Conservation (phyloP, 2,113 vertebrate genomes). For the Mesitornis unicolor region DNA sequence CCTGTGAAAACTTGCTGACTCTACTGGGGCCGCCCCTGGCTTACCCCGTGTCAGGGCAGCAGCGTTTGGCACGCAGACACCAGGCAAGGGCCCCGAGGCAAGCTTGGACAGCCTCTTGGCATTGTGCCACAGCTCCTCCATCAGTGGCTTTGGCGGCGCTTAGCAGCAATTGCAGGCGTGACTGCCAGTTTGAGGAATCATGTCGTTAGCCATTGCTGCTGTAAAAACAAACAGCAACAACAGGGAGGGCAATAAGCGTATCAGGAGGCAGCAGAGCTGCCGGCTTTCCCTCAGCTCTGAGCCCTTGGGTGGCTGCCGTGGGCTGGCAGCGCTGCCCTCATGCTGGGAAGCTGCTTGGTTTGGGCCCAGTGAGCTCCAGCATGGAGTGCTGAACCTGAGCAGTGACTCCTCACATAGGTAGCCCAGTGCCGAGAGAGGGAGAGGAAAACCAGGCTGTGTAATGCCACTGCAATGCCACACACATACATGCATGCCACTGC, state of each 20-base stretch:
- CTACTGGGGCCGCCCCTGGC: not conserved
- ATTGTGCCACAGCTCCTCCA: constrained; percentile 6
- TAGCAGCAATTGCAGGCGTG: not conserved
- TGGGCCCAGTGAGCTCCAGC: not conserved
- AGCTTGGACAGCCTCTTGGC: constrained; percentile 33
- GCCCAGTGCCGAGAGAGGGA: not conserved
- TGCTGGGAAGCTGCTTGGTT: fast-evolving
- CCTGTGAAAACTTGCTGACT: not conserved
- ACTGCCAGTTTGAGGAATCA: constrained; percentile 38
- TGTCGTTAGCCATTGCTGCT: constrained; percentile 10
- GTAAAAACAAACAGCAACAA: constrained; percentile 53
- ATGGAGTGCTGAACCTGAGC: fast-evolving
- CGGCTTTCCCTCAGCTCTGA: not conserved
- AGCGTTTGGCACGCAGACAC: not conserved
- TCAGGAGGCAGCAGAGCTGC: not conserved
- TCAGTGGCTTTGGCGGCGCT: constrained; percentile 10
- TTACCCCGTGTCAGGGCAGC: not conserved
- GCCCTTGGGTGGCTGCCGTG: fast-evolving
- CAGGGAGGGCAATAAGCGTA: not conserved
- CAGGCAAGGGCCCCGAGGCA: not conserved
- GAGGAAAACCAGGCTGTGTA: not conserved
- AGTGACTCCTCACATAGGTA: fast-evolving
- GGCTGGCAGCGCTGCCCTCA: not conserved
- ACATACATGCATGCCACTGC: fast-evolving
- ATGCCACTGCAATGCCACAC: fast-evolving